A percentile compares a stretch with the other conserved stretches of the same genome.
Conservation (phyloP, 1,140 invertebrate genomes). For the Pseudoatta argentina region DNA sequence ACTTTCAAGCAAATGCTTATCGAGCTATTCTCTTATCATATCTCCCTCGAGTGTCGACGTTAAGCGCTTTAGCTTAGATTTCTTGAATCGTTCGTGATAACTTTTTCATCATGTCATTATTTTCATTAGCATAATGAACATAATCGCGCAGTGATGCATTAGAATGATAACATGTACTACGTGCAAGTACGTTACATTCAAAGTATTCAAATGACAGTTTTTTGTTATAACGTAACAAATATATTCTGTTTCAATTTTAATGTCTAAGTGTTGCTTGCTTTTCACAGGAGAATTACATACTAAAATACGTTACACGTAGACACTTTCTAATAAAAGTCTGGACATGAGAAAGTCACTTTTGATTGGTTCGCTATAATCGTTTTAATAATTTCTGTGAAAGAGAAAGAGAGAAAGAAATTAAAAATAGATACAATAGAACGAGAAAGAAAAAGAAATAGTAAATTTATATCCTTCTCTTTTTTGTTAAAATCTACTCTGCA, state of each 20-base stretch:
- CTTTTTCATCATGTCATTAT: conserved; percentile 26
- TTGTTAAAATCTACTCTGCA: too few relatives aligned
- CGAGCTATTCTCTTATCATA: conserved; percentile 40
- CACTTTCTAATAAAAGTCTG: too few relatives aligned
- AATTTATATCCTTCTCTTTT: too few relatives aligned
- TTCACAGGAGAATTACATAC: background rate
- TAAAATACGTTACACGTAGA: background rate
- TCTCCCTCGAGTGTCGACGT: conserved; percentile 27
- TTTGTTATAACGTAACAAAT: background rate
- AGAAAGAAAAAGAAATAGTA: too few relatives aligned
- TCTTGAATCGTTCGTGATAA: conserved; percentile 24
- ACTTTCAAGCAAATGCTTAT: conserved; percentile 3
- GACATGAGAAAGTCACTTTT: too few relatives aligned
- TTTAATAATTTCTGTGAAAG: too few relatives aligned
- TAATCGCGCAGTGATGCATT: background rate
- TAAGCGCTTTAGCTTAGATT: conserved; percentile 30
- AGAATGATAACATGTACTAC: background rate
- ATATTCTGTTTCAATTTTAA: background rate
- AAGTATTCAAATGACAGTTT: background rate
- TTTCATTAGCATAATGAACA: background rate
- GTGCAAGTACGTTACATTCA: background rate
- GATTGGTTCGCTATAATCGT: too few relatives aligned
- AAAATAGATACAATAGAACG: too few relatives aligned
- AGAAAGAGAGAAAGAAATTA: too few relatives aligned
- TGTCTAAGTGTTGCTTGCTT: background rate